Conservation (phyloP, 2,888 invertebrate genomes). For the Rosalia funebris region DNA sequence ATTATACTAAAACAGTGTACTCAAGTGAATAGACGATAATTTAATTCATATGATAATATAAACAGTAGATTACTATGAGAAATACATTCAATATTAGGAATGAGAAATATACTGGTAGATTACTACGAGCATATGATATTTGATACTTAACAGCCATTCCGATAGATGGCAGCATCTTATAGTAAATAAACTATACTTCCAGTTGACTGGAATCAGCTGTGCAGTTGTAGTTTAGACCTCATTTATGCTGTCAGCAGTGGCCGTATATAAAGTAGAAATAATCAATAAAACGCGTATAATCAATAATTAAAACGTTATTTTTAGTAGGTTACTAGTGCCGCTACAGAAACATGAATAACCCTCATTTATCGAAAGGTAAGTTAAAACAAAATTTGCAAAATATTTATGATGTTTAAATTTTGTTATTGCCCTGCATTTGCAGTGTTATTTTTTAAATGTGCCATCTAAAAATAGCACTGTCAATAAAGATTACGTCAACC, state of each 20-base stretch:
- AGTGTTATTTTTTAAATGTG: conserved; percentile 7
- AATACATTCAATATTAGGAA: too few species aligned
- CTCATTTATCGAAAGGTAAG: conserved; percentile 48
- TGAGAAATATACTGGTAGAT: too few species aligned
- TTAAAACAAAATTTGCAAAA: conserved; percentile 9
- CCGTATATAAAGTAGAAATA: conserved; percentile 27
- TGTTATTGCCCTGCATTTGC: conserved; percentile 12
- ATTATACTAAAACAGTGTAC: too few species aligned
- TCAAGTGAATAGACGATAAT: too few species aligned
- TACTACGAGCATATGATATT: too few species aligned
- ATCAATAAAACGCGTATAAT: conserved; percentile 39
- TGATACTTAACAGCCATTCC: too few species aligned
- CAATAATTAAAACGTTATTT: conserved; percentile 29
- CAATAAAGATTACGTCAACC: conserved; percentile 40
- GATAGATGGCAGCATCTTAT: conserved; percentile 27
- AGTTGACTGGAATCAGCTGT: conserved; percentile 34
- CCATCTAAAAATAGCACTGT: conserved; percentile 38
- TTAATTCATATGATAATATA: too few species aligned
- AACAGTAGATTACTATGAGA: too few species aligned
- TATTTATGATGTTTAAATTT: conserved; percentile 1
- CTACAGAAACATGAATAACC: conserved; percentile 43
- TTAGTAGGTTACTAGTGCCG: conserved; percentile 7
- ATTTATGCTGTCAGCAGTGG: conserved; percentile 13
- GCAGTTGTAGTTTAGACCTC: conserved; percentile 30
- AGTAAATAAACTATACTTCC: conserved; percentile 32